Conservation (phyloP, 2,113 vertebrate species). For the Vireo altiloquus region DNA sequence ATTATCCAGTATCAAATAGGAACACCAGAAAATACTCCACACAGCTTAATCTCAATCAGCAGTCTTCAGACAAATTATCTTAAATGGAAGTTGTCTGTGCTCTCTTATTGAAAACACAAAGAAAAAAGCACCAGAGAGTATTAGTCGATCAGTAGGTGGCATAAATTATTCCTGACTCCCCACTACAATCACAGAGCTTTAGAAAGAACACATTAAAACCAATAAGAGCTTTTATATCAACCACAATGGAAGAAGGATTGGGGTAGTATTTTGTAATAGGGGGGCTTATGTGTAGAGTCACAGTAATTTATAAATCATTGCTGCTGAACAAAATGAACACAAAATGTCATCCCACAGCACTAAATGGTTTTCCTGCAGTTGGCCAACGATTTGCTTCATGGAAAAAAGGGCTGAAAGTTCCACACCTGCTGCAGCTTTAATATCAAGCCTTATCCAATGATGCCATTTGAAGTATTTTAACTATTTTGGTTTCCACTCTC, state of each 20-base stretch:
- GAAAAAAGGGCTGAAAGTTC: neutral
- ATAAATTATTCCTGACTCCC: constrained; percentile 21
- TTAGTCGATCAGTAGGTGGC: constrained; percentile 25
- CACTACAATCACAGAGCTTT: neutral
- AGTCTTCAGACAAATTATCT: constrained; percentile 8
- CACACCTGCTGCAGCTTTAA: neutral
- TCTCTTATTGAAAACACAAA: constrained; percentile 35
- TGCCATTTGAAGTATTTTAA: neutral
- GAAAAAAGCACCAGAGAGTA: neutral
- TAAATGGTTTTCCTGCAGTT: constrained; percentile 5
- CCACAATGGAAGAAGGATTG: neutral
- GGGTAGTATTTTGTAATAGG: neutral
- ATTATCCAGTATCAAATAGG: constrained; percentile 9
- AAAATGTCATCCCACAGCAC: neutral
- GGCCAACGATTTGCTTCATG: neutral
- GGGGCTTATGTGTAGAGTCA: neutral
- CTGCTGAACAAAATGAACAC: neutral
- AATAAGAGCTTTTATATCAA: neutral
- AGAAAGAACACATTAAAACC: constrained; percentile 4
- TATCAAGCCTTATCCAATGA: neutral
- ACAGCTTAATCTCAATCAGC: constrained; percentile 3
- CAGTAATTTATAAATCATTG: constrained; percentile 8
- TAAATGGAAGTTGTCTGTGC: neutral
- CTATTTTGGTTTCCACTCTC: neutral
- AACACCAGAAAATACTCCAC: neutral